Evolutionary conservation across 2,113 vertebrate genomes (phyloP), one percentile per base, ranked within the genome.

Genomic region (Shinisaurus crocodilurus): DNA sequence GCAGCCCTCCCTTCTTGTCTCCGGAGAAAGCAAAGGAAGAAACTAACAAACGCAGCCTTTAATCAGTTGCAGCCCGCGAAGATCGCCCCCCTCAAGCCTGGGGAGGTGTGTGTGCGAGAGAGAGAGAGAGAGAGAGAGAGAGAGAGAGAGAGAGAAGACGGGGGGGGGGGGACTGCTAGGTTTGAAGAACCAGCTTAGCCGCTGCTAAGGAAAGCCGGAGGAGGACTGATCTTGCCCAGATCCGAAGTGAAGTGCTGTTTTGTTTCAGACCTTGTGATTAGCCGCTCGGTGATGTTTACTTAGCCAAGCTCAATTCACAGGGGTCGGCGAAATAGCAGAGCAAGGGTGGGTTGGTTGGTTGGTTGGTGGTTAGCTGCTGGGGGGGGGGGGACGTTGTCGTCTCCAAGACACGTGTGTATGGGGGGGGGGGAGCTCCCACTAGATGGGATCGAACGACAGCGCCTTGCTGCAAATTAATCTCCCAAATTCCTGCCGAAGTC

Each of bases 201-300:
- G 34, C 37, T 43, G 72, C 69, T 13, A n/a, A 72, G 84, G 34
- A 29, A 43, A 3, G 50, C 80, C 79, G 89, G 90, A 90, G 90
- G 85, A 87, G 90, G 88, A 50, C 60, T 63, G 60, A 63, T 63
- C 60, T 63, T 63, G 60, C 60, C 60, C 48, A 63, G 57, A 96
- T 95, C 95, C 87, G 79, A n/a, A 94, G 95, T 91, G 94, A 92
- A 95, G 97, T 92, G 96, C 97, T 96, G 98, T 95, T 98, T 96
- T 95, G 96, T 96, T 96, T 96, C 95, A 90, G 93, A 94, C 95
- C 93, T 90, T 89, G 96, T 85, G 96, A 95, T 95, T 89, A 93
- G 95, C 96, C n/a, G 95, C 90, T 89, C 90, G 90, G 93, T 6
- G 0, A 50, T 95, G 97, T 98, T 98, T 96, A 88, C 95, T 96